Evolutionary conservation across 2,797 vertebrate genomes (phyloP), one percentile per base, ranked within the genome.

Genomic region (Staurois parvus): DNA sequence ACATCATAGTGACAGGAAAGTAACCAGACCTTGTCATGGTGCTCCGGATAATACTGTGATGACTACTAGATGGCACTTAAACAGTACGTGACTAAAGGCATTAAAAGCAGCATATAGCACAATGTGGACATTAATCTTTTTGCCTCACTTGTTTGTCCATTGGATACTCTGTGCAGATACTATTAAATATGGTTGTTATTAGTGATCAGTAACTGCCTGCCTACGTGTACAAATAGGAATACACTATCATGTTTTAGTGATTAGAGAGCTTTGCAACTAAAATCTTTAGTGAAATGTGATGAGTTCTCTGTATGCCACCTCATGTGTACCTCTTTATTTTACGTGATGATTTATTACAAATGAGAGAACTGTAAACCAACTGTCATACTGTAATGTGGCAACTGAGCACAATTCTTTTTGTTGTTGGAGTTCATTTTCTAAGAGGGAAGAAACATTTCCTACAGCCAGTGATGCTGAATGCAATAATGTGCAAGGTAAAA

Each of bases 71-170:
- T 9, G 66, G 62, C 37, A 52, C 8, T n/a, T 74, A 26, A 2
- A 72, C 10, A 26, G 37, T 76, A 83, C 73, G 72, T 83, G 73
- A 83, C 73, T 83, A 52, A 76, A 52, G 19, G 56, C 70, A 74
- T n/a, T n/a, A 62, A 2, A n/a, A 30, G 28, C 28, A 48, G 28
- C 17, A 37, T 83, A 66, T 21, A 29, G 37, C 4, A 67, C 45
- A 28, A 19, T 83, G 21, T 13, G 24, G 52, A 32, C 34, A 75
- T 83, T 67, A 66, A 67, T 82, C 81, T 48, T 67, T 15, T 15
- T 75, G 19, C 24, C 12, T 67, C 56, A 48, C 24, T n/a, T 26
- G 29, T 28, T 8, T 75, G 76, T n/a, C 56, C 29, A 19, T 21
- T 59, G 37, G 9, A 21, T 26, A 40, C 69, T 56, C 29, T 24